Evolutionary conservation across 2,888 invertebrate genomes (phyloP), one percentile per base, ranked within the genome.

Genomic region (Cephalotes varians): DNA sequence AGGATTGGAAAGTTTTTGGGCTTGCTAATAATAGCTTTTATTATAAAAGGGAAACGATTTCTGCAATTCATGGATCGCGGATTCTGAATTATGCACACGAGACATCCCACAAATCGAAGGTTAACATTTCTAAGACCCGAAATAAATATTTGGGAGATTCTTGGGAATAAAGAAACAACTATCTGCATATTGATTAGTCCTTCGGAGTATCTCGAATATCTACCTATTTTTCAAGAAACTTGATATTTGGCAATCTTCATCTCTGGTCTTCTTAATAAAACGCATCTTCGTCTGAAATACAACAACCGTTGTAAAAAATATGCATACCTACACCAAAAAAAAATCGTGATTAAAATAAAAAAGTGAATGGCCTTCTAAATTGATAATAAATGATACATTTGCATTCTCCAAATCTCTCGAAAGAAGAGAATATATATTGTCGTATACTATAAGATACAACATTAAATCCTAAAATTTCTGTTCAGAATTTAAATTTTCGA

Each of bases 111-210:
- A 34, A n/a, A 49, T 62, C 74, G 71, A 81, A 65, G 51, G 62
- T 80, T 76, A 71, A 10, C 76, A 69, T 81, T 79, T 49, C 69
- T 54, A 60, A 65, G n/a, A 81, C 60, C 31, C 18, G 81, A 84
- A 80, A 84, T 76, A 83, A 85, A 85, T 62, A 81, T 71, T 83
- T 81, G 58, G 62, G 10, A 76, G 49, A 58, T 64, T 31, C 37
- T 12, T n/a, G n/a, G 31, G 25, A 25, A 62, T 51, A 81, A 58
- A 64, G 15, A 83, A 60, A 49, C 73, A 60, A 51, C 81, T 74
- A 73, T 90, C 84, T 87, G 81, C 87, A 88, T 88, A 71, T 74
- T 88, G 73, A 87, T 87, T 62, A 34, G 25, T n/a, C 71, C n/a
- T 40, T 80, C 69, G 5, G 25, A 47, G 12, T 40, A 60, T n/a